Base-by-base conservation (phyloP, 2,113 vertebrate genomes). In the Puntigrus tetrazona region DNA sequence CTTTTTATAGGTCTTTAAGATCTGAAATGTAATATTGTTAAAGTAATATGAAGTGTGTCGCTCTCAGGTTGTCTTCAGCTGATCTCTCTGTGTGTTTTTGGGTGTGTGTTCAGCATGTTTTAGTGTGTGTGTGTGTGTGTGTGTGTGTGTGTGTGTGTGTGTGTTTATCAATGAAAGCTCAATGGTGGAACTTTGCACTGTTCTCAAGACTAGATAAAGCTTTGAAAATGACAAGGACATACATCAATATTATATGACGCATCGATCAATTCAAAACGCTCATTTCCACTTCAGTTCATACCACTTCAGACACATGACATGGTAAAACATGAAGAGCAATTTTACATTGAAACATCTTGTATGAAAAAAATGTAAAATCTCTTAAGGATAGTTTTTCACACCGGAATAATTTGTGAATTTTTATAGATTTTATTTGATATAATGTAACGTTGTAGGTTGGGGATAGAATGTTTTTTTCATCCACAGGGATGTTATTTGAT, bases 121-220 rank as follows among this genome's bases (percentile, higher is more conserved):
- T 10, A 70, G 4, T 1, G 67, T 70, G 31, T 38, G 29, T 7
- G 57, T 59, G 9, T 61, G 57, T 3, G 14, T 4, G 29, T 67
- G 63, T 45, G 16, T 10, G 18, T 45, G n/a, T n/a, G n/a, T n/a
- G n/a, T 7, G 45, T 73, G 20, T 20, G 5, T 63, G 29, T 16
- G 55, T 45, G 31, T 50, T 27, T 29, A 47, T 45, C 31, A 43
- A 61, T 9, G 4, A 61, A 72, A 69, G 61, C 67, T 83, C 41
- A 73, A 45, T 50, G 78, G 72, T 65, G 85, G 87, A 82, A 84
- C 85, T 88, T 88, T 88, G 85, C 85, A 88, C 76, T 81, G 70
- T 84, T 78, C 13, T 57, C 77, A 72, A 84, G 52, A 36, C 52
- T 43, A 41, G 76, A 86, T 27, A 3, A n/a, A 50, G 77, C 70